phyloP scores from a whole-genome alignment of 2,113 vertebrate genomes.

The Muscicapa adusta region DNA sequence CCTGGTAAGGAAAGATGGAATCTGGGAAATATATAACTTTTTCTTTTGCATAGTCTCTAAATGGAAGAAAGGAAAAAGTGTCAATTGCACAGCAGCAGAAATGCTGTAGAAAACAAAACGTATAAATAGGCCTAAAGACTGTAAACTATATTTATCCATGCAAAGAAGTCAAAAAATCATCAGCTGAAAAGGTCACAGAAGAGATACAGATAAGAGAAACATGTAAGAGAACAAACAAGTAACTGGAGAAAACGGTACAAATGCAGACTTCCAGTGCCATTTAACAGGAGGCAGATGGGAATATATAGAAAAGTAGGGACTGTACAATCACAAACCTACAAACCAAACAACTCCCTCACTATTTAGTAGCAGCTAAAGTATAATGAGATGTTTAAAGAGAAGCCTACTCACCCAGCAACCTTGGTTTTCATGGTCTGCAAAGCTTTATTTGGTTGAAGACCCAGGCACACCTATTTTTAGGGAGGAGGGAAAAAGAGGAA shows the following conservation, averaged over 20 bases:
- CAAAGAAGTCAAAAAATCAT: background rate
- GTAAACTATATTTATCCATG: background rate
- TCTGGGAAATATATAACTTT: background rate
- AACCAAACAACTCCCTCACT: background rate
- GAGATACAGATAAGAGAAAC: background rate
- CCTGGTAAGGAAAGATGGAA: background rate
- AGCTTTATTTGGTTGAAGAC: background rate
- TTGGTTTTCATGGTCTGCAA: background rate
- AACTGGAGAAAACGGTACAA: background rate
- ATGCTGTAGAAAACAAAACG: background rate
- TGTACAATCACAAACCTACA: background rate
- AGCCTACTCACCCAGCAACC: background rate
- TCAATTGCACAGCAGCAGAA: background rate
- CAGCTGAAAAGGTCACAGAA: background rate
- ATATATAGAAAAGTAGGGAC: background rate
- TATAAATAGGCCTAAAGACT: background rate
- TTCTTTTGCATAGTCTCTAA: background rate
- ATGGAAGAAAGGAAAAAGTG: background rate
- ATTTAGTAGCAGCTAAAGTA: background rate
- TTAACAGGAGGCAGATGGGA: background rate
- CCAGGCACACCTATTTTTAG: background rate
- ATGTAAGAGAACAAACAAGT: background rate
- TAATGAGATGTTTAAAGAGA: background rate
- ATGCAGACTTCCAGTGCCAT: background rate
- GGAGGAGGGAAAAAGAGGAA: rapidly evolving